A percentile compares a stretch with the other conserved stretches of the same genome.
phyloP scores from a whole-genome alignment of 2,797 vertebrate species.

The Spinus olivaceus region DNA sequence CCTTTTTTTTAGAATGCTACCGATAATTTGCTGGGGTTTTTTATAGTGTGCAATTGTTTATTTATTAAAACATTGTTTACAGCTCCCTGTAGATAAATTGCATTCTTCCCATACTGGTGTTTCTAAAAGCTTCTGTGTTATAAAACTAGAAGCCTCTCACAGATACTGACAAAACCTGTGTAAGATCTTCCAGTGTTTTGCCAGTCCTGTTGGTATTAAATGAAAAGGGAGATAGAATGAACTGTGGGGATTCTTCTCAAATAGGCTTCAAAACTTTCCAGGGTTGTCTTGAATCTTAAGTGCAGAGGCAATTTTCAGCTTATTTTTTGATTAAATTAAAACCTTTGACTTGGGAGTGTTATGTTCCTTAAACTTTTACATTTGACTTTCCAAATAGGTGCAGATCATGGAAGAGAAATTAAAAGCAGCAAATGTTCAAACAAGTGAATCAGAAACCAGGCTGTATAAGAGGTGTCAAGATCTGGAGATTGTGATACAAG shows the following conservation, averaged over 20 bases:
- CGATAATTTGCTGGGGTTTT: neutral
- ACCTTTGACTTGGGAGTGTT: neutral
- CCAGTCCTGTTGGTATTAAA: neutral
- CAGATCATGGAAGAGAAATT: constrained; percentile 97
- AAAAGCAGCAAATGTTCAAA: constrained; percentile 86
- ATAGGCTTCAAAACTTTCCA: neutral
- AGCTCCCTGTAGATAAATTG: neutral
- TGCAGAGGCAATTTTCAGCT: neutral
- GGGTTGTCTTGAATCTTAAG: neutral
- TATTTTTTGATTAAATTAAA: neutral
- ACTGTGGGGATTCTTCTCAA: neutral
- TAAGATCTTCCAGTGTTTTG: neutral
- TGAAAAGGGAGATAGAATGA: neutral
- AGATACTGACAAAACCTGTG: neutral
- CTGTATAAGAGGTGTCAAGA: constrained; percentile 91
- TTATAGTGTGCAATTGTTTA: neutral
- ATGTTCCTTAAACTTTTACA: neutral
- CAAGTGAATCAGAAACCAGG: constrained; percentile 85
- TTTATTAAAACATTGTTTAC: neutral
- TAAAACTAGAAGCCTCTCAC: neutral
- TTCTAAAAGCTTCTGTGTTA: neutral
- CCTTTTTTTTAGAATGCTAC: neutral
- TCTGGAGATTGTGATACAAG: constrained; percentile 84
- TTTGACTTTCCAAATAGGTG: constrained; percentile 77
- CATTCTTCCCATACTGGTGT: neutral